These are phyloP conservation scores for Ibidorhyncha struthersii DNA, from an alignment of 2,113 vertebrate species.

Conservation along the genomic window DNA sequence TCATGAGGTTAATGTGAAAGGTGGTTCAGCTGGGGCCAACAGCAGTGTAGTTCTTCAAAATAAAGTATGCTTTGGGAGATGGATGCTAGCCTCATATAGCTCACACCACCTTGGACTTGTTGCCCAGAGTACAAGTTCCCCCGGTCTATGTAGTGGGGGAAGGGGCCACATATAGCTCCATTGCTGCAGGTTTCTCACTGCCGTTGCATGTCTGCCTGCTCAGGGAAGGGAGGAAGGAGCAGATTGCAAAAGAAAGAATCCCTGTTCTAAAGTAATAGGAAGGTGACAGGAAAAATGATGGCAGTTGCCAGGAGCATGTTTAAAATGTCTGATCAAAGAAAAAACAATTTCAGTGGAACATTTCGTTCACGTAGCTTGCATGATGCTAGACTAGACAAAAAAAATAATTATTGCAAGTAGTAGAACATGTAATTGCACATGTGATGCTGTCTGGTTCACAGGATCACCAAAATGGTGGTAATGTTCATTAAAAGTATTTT, in stretches of 20 bases:
- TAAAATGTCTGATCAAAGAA: not conserved
- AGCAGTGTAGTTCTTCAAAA: not conserved
- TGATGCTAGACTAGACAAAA: not conserved
- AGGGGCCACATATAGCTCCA: not conserved
- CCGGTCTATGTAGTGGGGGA: accelerated
- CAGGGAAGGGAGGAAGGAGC: not conserved
- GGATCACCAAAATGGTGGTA: not conserved
- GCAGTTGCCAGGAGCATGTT: not conserved
- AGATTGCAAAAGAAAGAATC: not conserved
- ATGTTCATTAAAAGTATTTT: not conserved
- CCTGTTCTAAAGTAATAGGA: not conserved
- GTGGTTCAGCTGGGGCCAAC: not conserved
- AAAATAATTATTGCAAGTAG: not conserved
- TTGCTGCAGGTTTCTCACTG: not conserved
- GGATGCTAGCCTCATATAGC: not conserved
- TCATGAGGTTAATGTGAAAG: not conserved
- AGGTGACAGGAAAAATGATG: not conserved
- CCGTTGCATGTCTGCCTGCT: not conserved
- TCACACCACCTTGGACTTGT: not conserved
- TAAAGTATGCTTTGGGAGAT: not conserved
- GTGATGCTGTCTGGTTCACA: not conserved
- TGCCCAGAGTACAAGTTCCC: not conserved
- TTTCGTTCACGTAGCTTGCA: not conserved
- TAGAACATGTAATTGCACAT: not conserved
- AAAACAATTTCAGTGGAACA: not conserved